Conservation (phyloP, 2,888 invertebrate species). For the Polydrusus pterygomalis region DNA sequence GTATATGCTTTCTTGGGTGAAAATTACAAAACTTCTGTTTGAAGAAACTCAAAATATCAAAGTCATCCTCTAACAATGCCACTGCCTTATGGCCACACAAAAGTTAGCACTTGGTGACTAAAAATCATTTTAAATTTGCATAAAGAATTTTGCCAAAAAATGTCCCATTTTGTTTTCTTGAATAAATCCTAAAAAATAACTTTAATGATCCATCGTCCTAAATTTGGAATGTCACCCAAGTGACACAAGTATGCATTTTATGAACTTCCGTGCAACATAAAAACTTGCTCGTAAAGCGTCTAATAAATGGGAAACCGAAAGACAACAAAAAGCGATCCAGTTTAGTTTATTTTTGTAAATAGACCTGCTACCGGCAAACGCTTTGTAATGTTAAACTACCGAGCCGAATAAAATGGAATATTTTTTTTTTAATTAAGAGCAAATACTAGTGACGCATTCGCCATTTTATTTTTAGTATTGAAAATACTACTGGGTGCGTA, state of each 20-base stretch:
- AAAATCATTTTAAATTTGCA: no score
- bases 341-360: constrained; percentile 36
- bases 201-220: constrained; percentile 15
- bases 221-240: constrained; percentile 42
- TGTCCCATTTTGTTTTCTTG: not conserved
- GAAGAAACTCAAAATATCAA: no score
- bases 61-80: no score
- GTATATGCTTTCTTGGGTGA: no score
- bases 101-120: no score
- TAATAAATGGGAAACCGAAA: constrained; percentile 49
- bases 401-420: not conserved
- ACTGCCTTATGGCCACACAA: no score
- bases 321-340: constrained; percentile 40
- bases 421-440: no score
- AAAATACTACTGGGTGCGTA: no score
- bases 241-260: constrained; percentile 46
- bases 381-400: constrained; percentile 10
- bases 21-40: no score
- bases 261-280: constrained; percentile 48
- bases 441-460: no score
- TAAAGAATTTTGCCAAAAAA: not conserved
- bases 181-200: constrained; percentile 20
- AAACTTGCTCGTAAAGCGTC: constrained; percentile 43
- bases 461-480: no score
- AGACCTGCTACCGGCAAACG: constrained; percentile 29